phyloP scores from a whole-genome alignment of 30 jellyfish, hydroid and myxozoan genomes.

The Turritopsis dohrnii region DNA sequence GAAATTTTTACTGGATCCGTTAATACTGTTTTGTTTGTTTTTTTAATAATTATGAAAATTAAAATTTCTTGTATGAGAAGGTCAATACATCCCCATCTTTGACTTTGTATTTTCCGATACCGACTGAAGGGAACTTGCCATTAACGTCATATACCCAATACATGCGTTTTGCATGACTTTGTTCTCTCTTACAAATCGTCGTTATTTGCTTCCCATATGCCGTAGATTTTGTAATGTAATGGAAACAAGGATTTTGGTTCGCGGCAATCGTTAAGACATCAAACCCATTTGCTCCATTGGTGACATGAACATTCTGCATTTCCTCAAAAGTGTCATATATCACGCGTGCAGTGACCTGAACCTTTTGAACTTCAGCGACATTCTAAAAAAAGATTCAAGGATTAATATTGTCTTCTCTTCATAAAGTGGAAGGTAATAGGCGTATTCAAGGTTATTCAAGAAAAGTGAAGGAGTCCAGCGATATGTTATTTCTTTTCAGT shows the following conservation, averaged over 20 bases:
- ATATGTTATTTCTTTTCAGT: too few species aligned
- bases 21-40: too few species aligned
- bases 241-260: background rate
- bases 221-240: background rate
- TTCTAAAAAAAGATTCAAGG: background rate
- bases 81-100: background rate
- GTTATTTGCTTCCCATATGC: background rate
- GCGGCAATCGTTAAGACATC: background rate
- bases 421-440: too few species aligned
- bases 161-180: background rate
- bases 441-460: too few species aligned
- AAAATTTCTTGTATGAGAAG: background rate
- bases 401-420: background rate
- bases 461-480: too few species aligned
- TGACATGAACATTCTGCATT: background rate
- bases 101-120: background rate
- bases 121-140: background rate
- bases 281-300: background rate
- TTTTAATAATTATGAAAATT: too few species aligned
- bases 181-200: background rate
- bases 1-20: too few species aligned
- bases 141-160: background rate
- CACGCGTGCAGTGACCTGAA: background rate
- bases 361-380: background rate
- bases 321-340: background rate